These are phyloP conservation scores for Parazoanthus darwini DNA, from an alignment of 92 coral and sea anemone species.

Conservation along the genomic window DNA sequence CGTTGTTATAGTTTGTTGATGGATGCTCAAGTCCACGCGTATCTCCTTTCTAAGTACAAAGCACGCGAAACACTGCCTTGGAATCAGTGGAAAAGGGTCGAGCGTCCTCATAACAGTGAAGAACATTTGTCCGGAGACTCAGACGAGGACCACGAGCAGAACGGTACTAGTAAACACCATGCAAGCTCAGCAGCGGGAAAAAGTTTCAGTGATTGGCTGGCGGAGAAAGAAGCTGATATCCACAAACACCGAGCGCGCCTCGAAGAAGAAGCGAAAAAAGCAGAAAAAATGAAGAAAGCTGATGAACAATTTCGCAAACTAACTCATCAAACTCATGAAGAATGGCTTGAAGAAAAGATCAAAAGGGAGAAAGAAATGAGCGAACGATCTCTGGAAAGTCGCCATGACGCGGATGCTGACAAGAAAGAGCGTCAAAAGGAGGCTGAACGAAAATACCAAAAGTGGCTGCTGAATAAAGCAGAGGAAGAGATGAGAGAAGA, in stretches of 20 bases:
- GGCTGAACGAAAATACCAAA: slow-evolving; percentile 25
- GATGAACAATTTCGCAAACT: slow-evolving; percentile 25
- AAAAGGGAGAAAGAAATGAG: slow-evolving; percentile 8
- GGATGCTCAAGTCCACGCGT: slow-evolving; percentile 14
- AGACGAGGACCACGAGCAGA: slow-evolving; percentile 13
- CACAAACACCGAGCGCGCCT: slow-evolving; percentile 9
- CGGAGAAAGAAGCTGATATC: slow-evolving; percentile 27
- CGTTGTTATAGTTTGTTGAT: slow-evolving; percentile 4
- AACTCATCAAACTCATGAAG: slow-evolving; percentile 25
- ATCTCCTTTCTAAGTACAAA: slow-evolving; percentile 37
- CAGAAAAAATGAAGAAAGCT: slow-evolving; percentile 27
- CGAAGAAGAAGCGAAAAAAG: slow-evolving; percentile 32
- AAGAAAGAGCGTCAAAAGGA: slow-evolving; percentile 30
- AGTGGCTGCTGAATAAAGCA: slow-evolving; percentile 30
- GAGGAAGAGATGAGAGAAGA: slow-evolving; percentile 38
- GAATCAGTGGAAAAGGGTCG: slow-evolving; percentile 38
- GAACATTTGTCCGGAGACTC: slow-evolving; percentile 17
- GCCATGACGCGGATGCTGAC: background rate
- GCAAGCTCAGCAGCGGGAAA: slow-evolving; percentile 1
- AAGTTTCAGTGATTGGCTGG: slow-evolving; percentile 25
- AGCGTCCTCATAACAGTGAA: background rate
- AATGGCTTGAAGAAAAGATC: slow-evolving; percentile 38
- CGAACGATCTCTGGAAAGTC: slow-evolving; percentile 16
- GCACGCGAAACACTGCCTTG: slow-evolving; percentile 31
- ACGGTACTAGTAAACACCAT: background rate